Evolutionary conservation across 2,797 vertebrate species (phyloP).

Genomic region (Melanitta fusca): DNA sequence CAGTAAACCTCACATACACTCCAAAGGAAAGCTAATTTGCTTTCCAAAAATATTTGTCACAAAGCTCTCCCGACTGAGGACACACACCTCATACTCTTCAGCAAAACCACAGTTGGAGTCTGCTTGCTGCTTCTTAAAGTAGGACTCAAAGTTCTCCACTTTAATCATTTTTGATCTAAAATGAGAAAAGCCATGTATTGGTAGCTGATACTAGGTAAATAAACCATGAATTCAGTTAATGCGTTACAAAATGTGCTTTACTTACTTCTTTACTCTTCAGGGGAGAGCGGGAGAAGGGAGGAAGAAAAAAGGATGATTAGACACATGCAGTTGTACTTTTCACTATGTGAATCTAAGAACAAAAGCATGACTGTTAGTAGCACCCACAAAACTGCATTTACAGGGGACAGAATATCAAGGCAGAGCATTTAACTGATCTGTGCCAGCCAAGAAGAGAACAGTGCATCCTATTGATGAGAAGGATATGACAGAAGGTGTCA

Average conservation of each 20-base stretch:
- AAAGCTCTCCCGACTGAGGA: not conserved
- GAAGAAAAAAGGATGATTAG: slow-evolving; percentile 46
- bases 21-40: not conserved
- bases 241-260: slow-evolving; percentile 50
- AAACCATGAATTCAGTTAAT: not conserved
- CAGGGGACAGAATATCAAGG: not conserved
- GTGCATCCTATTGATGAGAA: not conserved
- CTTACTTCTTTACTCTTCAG: slow-evolving; percentile 83
- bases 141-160: slow-evolving; percentile 88
- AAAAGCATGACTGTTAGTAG: slow-evolving; percentile 56
- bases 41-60: not conserved
- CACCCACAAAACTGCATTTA: slow-evolving; percentile 11
- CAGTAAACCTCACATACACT: not conserved
- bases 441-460: not conserved
- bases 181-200: not conserved
- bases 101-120: slow-evolving; percentile 96
- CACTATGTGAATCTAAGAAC: slow-evolving; percentile 44
- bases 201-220: not conserved
- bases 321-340: slow-evolving; percentile 56
- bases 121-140: slow-evolving; percentile 92
- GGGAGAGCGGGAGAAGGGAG: slow-evolving; percentile 10
- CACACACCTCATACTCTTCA: slow-evolving; percentile 92
- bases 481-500: not conserved
- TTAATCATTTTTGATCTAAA: slow-evolving; percentile 86
- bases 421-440: not conserved